Base-by-base conservation (phyloP, 2,888 invertebrate species). In the Cistogaster globosa region DNA sequence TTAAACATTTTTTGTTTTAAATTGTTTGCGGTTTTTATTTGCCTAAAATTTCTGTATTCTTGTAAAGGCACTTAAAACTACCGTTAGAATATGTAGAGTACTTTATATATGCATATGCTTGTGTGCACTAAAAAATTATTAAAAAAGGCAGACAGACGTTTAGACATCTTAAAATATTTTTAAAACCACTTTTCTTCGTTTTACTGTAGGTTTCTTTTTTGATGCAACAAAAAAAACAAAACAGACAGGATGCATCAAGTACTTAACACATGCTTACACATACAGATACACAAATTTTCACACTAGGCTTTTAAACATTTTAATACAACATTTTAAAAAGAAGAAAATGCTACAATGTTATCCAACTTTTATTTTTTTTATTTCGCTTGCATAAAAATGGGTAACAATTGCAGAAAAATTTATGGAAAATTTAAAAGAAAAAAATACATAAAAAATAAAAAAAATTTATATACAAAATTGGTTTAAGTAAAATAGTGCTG, bases 191-290 rank as follows among this genome's bases (percentile, higher is more conserved):
- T 36, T 0, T 26, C 12, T 53, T 58, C 16, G 5, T 26, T 36
- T n/a, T 51, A 32, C 6, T 32, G 2, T 8, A 26, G 42, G 51
- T 68, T 57, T 65, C 58, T 32, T 32, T 32, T 7, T 32, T 32
- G 26, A 67, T 84, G 72, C 60, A 53, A n/a, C n/a, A n/a, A n/a
- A n/a, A n/a, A n/a, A n/a, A 48, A 68, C 1, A 75, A 76, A 36
- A 71, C 18, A 80, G 71, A 80, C 80, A 75, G 76, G 80, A 84
- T 68, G 65, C 82, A 78, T 69, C 67, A 71, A 67, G 58, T 79
- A 75, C 65, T 81, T 81, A 51, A 84, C 77, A 63, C 69, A 77
- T 32, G 82, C 48, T 51, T 53, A 63, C 26, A 60, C 58, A 69
- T 22, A 67, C 48, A 68, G 18, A 38, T 20, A 55, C 16, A 22